Base-by-base conservation (phyloP, 2,113 vertebrate genomes). In the Heptranchias perlo region DNA sequence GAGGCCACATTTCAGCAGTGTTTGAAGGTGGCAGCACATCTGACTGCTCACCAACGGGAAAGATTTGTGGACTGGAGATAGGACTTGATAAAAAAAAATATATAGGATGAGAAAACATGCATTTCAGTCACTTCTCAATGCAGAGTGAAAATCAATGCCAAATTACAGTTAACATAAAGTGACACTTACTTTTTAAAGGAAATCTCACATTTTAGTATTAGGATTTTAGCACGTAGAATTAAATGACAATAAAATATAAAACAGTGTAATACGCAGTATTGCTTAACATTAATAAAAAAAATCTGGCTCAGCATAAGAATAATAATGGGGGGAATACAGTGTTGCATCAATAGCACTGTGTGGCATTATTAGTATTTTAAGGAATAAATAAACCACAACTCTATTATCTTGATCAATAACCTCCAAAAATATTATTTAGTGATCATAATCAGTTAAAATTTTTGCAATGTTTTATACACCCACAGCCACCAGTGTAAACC, bases 1-100 rank as follows among this genome's bases (percentile, higher is more conserved):
- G 96, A 96, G 97, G 96, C 97, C 97, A 97, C 97, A 97, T 96
- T 98, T 98, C 97, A 98, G 97, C 97, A 96, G 97, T 98, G 97
- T 98, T 98, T 97, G 97, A 96, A 98, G 97, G 97, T 98, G 98
- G 99, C 98, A 98, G 98, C 97, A 96, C 97, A 98, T 98, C 98
- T 98, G 97, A 97, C 97, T 98, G 96, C 97, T 98, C 98, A 97
- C 97, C 97, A 96, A 97, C 98, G 98, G 98, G 98, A 98, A 98
- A 97, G 97, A 97, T 96, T 98, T 94, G 62, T 65, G 23, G 62
- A 52, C 44, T 28, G 2, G 21, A 52, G 84, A 49, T 87, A 52
- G 44, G 49, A 54, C 28, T 91, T 91, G 87, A 35, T 54, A 11
- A 61, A 61, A 92, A 28, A 10, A 69, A 52, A 44, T 39, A 64